These are phyloP conservation scores for Cheilosia variabilis DNA, from an alignment of 2,888 invertebrate genomes.

Conservation along the genomic window DNA sequence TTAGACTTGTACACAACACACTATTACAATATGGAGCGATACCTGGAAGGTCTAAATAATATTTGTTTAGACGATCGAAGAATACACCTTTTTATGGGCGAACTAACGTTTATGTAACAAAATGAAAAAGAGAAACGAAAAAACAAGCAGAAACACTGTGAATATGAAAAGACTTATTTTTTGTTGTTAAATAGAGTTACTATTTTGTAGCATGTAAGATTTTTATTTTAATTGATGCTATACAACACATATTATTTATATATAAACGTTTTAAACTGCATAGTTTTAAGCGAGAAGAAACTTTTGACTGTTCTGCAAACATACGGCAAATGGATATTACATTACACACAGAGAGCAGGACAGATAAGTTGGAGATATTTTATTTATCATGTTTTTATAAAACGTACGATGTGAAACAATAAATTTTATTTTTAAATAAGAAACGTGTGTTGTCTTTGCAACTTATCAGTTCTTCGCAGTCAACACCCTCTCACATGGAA, in stretches of 20 bases:
- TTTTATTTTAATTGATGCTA: conserved; percentile 30
- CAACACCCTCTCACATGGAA: neutral
- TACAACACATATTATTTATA: conserved; percentile 52
- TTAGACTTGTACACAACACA: conserved; percentile 5
- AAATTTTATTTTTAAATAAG: conserved; percentile 64
- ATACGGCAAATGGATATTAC: conserved; percentile 13
- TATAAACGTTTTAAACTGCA: neutral
- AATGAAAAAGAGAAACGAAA: neutral
- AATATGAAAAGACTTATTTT: conserved; percentile 81
- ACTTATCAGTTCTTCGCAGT: conserved; percentile 27
- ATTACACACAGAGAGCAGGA: conserved; percentile 20
- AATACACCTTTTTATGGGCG: conserved; percentile 36
- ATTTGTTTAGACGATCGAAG: conserved; percentile 26
- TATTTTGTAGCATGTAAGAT: conserved; percentile 64
- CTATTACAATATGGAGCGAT: conserved; percentile 11
- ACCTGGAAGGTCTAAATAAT: conserved; percentile 33
- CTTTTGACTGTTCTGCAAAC: conserved; percentile 52
- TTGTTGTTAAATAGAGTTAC: conserved; percentile 69
- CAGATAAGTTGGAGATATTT: conserved; percentile 49
- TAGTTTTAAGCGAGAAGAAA: conserved; percentile 23
- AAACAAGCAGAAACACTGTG: conserved; percentile 79
- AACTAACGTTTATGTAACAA: neutral
- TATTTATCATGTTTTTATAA: conserved; percentile 73
- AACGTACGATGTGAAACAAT: conserved; percentile 59
- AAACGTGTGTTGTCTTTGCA: neutral